Evolutionary conservation across 2,797 vertebrate genomes (phyloP).

Genomic region (Enteromius anoplus): DNA sequence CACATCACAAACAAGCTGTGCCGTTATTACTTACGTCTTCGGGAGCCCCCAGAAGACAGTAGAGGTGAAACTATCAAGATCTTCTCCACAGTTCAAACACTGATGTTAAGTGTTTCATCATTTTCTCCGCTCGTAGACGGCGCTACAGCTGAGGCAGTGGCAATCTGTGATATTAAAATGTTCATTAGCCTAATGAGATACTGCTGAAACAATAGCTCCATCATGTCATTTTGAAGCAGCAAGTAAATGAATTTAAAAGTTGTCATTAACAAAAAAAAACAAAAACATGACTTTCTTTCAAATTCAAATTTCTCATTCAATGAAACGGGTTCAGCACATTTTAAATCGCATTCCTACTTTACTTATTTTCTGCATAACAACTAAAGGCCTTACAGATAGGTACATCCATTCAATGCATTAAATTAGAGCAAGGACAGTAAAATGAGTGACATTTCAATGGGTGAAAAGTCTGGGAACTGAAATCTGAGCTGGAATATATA

Average conservation of each 20-base stretch:
- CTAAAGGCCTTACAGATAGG: constrained; percentile 24
- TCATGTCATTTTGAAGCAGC: constrained; percentile 12
- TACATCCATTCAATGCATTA: constrained; percentile 20
- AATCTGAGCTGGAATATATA: constrained; percentile 14
- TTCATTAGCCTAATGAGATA: constrained; percentile 53
- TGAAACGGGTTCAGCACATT: not conserved
- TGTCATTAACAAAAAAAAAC: constrained; percentile 17
- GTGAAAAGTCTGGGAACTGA: constrained; percentile 20
- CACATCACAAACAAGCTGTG: constrained; percentile 34
- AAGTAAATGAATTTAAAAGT: not conserved
- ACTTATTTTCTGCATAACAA: constrained; percentile 27
- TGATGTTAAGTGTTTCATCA: constrained; percentile 37
- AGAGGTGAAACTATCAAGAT: constrained; percentile 49
- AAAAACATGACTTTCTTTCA: not conserved
- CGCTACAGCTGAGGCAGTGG: constrained; percentile 17
- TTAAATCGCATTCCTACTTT: not conserved
- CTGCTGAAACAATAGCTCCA: constrained; percentile 28
- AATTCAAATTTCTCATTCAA: not conserved
- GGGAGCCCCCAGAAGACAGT: constrained; percentile 22
- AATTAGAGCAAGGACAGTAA: constrained; percentile 33
- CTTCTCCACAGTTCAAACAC: constrained; percentile 20
- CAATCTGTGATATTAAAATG: constrained; percentile 55
- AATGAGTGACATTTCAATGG: constrained; percentile 16
- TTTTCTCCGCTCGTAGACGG: constrained; percentile 36
- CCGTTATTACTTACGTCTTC: constrained; percentile 42